Conservation (phyloP, 2,888 invertebrate species). For the Luffia ferchaultella region DNA sequence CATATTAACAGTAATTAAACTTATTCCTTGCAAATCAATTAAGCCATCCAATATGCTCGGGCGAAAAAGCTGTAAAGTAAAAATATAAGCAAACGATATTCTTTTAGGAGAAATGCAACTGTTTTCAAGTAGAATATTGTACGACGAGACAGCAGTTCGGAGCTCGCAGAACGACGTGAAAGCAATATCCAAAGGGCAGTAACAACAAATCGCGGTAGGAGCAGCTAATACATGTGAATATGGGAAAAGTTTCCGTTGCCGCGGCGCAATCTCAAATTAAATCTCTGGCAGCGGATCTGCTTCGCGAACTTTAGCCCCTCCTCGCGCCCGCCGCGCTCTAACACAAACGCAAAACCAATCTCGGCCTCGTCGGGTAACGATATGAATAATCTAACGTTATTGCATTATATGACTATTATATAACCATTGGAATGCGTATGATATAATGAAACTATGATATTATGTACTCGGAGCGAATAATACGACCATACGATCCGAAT, state of each 20-base stretch:
- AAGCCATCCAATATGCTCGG: too few species aligned
- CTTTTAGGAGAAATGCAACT: slow-evolving; percentile 6
- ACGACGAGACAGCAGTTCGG: neutral
- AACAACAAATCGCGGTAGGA: slow-evolving; percentile 41
- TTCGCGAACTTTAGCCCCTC: neutral
- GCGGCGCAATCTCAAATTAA: slow-evolving; percentile 54
- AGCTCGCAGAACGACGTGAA: slow-evolving; percentile 25
- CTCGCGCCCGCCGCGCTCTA: neutral
- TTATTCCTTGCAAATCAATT: too few species aligned
- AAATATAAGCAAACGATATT: too few species aligned
- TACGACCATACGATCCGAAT: too few species aligned
- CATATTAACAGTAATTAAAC: too few species aligned
- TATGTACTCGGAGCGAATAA: too few species aligned
- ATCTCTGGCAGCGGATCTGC: slow-evolving; percentile 29
- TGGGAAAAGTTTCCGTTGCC: slow-evolving; percentile 40
- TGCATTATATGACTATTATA: too few species aligned
- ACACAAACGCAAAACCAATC: neutral
- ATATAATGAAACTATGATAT: too few species aligned
- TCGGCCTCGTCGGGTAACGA: neutral
- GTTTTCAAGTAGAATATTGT: neutral
- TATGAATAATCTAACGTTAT: neutral
- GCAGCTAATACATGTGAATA: slow-evolving; percentile 48
- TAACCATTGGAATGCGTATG: too few species aligned
- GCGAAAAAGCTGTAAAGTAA: too few species aligned
- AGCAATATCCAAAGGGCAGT: slow-evolving; percentile 21